Evolutionary conservation across 1,140 invertebrate species (phyloP), one percentile per base, ranked within the genome.

Genomic region (Habropoda laboriosa): DNA sequence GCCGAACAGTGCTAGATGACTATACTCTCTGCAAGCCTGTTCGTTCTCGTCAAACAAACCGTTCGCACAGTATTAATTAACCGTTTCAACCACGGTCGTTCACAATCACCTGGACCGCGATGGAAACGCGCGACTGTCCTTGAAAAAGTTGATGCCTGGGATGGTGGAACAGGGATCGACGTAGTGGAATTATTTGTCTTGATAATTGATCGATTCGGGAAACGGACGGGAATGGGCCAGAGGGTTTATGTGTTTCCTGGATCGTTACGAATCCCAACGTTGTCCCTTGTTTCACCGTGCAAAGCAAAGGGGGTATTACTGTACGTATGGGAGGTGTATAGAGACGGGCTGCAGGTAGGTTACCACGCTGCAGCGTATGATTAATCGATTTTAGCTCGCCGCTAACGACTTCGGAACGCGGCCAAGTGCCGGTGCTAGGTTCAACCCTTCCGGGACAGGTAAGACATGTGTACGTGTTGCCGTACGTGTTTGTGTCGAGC

Each of bases 11-110:
- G 64, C 32, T n/a, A n/a, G 42, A 60, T 32, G 55, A 35, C 35
- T 7, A 16, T 76, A 27, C 24, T 38, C 57, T 8, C 18, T 5
- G 7, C 55, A 35, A 47, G 45, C 27, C 21, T 58, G 18, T 10
- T 64, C 76, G 67, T 64, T 21, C 67, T 71, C 58, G 47, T 67
- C 79, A 66, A 38, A 53, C 72, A 53, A 75, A 80, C 60, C 70
- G 38, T 80, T 80, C 38, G 45, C 51, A 32, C 8, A 24, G 42
- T 21, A 58, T 80, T 68, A 51, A 80, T 80, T 76, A 76, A 76
- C 51, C 71, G 21, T 75, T 75, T 53, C 21, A n/a, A n/a, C n/a
- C n/a, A n/a, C 49, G 35, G 18, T 0, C 38, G 12, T 5, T 0
- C 35, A 4, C 21, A 0, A 45, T 71, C 67, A 24, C 63, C 18